Evolutionary conservation across 2,888 invertebrate genomes (phyloP).

Genomic region (Netelia melanura): DNA sequence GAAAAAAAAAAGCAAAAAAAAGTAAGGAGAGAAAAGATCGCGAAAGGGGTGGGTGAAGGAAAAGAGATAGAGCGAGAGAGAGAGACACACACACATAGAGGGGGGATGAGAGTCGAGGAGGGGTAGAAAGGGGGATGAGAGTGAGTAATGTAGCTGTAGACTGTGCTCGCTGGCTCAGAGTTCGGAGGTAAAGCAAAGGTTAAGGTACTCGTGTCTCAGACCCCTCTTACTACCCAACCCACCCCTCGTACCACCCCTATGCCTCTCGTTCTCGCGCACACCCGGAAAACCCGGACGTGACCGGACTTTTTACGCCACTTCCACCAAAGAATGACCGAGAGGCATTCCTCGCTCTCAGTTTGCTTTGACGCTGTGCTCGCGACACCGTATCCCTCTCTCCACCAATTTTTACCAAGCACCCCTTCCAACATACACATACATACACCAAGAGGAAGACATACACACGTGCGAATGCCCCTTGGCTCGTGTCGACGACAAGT

Average conservation of each 20-base stretch:
- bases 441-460: not conserved
- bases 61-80: slow-evolving; percentile 56
- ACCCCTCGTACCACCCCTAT: not conserved
- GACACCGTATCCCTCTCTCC: slow-evolving; percentile 70
- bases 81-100: slow-evolving; percentile 61
- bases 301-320: slow-evolving; percentile 79
- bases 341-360: slow-evolving; percentile 74
- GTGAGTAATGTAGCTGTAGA: slow-evolving; percentile 66
- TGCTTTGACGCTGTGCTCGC: slow-evolving; percentile 78
- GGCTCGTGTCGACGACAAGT: slow-evolving; percentile 48
- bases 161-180: slow-evolving; percentile 51
- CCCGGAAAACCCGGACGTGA: slow-evolving; percentile 79
- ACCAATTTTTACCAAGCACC: slow-evolving; percentile 37
- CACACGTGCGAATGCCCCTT: slow-evolving; percentile 53
- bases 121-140: slow-evolving; percentile 46
- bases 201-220: slow-evolving; percentile 80
- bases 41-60: slow-evolving; percentile 36
- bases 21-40: slow-evolving; percentile 42
- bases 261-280: slow-evolving; percentile 28
- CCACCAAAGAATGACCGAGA: slow-evolving; percentile 78
- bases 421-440: not conserved
- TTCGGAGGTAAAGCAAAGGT: slow-evolving; percentile 78
- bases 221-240: slow-evolving; percentile 55
- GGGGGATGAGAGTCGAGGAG: slow-evolving; percentile 41
- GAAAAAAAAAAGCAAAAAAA: slow-evolving; percentile 33